Base-by-base conservation (phyloP, 2,797 vertebrate genomes). In the Typhlichthys subterraneus region DNA sequence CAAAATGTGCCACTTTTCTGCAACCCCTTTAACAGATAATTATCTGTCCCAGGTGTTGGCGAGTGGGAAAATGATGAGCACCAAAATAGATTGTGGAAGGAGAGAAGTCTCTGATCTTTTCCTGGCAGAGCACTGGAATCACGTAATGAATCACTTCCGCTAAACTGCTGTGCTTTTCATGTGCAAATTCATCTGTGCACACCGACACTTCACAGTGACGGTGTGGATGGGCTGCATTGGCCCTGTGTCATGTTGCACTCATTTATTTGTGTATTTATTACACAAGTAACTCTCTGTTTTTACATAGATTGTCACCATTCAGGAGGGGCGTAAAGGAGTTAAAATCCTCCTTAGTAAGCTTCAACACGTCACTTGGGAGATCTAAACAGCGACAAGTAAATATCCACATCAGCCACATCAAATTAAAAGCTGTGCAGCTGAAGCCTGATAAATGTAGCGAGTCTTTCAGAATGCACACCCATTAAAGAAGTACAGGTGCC, bases 21-120 rank as follows among this genome's bases (percentile, higher is more conserved):
- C 45, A 47, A 53, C 2, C 61, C 50, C 76, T 87, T 78, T 80
- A 86, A 81, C 81, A 84, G 83, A 87, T 89, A 90, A 91, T 92
- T 87, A 89, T 85, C 83, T 84, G 79, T 90, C 87, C 82, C 77
- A 85, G 85, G 86, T 87, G 72, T 86, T 84, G 56, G 75, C 69
- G 70, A 82, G 48, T 23, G 23, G 48, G 63, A 65, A 75, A 79
- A 82, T 89, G 89, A 91, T 83, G 81, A 85, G 87, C 76, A 84
- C 89, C 70, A 86, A 91, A 93, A 91, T 93, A 92, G 90, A 92
- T 91, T 83, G 85, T 75, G 79, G 71, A 76, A 77, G 82, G 59
- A 69, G 66, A 65, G 71, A 75, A 59, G 57, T 73, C 84, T 92
- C 85, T 89, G 87, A 92, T 92, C 88, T 83, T 82, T 69, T 81